Conservation (phyloP, 2,797 vertebrate genomes). For the Bradypodion pumilum region DNA sequence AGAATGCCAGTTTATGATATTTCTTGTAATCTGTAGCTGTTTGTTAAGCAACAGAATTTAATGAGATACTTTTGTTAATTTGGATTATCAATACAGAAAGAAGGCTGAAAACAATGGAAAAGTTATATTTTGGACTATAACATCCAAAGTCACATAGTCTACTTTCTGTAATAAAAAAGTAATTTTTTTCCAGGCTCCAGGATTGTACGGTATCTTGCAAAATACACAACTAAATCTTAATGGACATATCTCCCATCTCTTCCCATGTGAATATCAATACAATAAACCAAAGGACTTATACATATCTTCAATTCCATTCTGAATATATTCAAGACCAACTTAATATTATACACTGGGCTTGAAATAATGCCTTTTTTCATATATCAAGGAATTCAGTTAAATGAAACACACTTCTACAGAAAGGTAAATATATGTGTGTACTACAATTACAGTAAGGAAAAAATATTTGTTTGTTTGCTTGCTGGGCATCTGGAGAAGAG, state of each 20-base stretch:
- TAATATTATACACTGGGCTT: neutral
- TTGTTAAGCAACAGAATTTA: neutral
- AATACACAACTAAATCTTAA: neutral
- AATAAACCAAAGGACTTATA: neutral
- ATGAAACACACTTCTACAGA: conserved; percentile 21
- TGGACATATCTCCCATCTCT: neutral
- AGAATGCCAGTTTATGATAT: neutral
- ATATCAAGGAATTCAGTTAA: neutral
- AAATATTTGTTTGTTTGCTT: too few species aligned
- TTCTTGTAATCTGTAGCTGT: neutral
- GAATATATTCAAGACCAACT: neutral
- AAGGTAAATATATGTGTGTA: neutral
- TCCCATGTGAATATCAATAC: neutral
- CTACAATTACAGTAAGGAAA: neutral
- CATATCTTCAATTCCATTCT: neutral
- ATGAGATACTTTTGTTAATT: neutral
- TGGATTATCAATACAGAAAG: too few species aligned
- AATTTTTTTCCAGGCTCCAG: too few species aligned
- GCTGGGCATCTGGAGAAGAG: too few species aligned
- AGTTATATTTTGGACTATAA: neutral
- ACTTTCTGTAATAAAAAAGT: too few species aligned
- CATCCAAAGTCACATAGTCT: too few species aligned
- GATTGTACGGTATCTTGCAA: neutral
- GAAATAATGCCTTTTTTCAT: neutral
- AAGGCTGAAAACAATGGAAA: neutral